phyloP scores from a whole-genome alignment of 2,888 invertebrate species.

The Dusona sp. region DNA sequence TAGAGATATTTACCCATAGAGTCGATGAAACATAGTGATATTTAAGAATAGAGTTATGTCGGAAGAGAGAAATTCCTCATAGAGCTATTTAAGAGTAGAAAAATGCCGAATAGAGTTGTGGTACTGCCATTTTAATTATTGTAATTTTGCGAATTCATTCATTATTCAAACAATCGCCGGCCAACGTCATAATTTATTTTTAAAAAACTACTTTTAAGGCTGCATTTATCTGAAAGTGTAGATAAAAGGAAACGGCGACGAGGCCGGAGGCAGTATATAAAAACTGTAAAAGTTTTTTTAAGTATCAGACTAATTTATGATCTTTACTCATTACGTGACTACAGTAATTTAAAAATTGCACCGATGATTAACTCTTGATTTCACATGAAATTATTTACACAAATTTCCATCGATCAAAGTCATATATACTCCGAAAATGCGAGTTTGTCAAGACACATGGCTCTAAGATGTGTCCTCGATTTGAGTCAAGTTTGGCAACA shows the following conservation, averaged over 20 bases:
- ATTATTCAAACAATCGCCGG: background rate
- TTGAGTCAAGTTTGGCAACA: conserved; percentile 4
- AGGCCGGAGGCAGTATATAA: no score
- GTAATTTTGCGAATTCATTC: background rate
- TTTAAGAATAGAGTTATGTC: no score
- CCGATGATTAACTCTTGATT: background rate
- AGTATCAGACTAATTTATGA: background rate
- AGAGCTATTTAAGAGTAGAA: no score
- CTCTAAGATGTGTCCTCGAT: background rate
- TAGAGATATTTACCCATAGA: no score
- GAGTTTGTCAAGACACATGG: background rate
- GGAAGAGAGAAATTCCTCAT: no score
- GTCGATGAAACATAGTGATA: no score
- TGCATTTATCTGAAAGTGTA: no score
- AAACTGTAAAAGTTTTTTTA: background rate
- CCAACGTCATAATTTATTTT: background rate
- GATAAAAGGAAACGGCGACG: no score
- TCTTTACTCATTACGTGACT: background rate
- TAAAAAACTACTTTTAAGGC: no score
- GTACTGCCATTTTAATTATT: no score
- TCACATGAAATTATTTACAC: background rate
- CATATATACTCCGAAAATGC: background rate
- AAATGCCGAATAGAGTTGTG: no score
- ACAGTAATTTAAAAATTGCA: background rate
- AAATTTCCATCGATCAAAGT: background rate